Evolutionary conservation across 1,140 invertebrate species (phyloP), one percentile per base, ranked within the genome.

Genomic region (Steinernema feltiae): DNA sequence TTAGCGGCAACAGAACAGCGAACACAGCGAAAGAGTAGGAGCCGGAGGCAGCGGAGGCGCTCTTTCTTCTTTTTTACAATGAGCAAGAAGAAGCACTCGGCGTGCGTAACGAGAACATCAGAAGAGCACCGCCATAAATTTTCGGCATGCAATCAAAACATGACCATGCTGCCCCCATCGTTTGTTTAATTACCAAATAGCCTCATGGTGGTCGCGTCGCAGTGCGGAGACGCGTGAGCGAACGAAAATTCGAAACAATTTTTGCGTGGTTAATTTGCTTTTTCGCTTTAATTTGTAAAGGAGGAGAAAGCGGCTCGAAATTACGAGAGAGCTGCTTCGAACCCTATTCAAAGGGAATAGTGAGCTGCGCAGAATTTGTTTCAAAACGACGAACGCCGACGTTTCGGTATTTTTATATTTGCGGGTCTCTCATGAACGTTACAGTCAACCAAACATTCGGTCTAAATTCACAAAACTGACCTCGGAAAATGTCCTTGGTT

Each of bases 111-210:
- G 53, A 63, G 53, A 63, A 27, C 53, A 63, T 17, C 15, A 7
- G 24, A 27, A 63, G 24, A 63, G 53, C 53, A 63, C 12, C 24
- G 35, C 53, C 24, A n/a, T 46, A n/a, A 21, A 63, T 63, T 63
- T 21, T 7, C 24, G 15, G 53, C 7, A 21, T 7, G 24, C 53
- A 27, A n/a, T 27, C 15, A 27, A 27, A 63, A 63, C 53, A 63
- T 15, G 15, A 27, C 24, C 3, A 21, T 27, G 53, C 7, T 12
- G 41, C 41, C 7, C 2, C 53, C 53, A 63, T n/a, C 24, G 24
- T 63, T 63, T 63, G 53, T 63, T 63, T 63, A 63, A 63, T 63
- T 63, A 63, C 15, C 24, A 63, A 63, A 63, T 63, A 63, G 53
- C 53, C 53, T 27, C 53, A 27, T 63, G 53, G 53, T 63, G 53